Conservation (phyloP, 2,888 invertebrate genomes). For the Aquatica leii region DNA sequence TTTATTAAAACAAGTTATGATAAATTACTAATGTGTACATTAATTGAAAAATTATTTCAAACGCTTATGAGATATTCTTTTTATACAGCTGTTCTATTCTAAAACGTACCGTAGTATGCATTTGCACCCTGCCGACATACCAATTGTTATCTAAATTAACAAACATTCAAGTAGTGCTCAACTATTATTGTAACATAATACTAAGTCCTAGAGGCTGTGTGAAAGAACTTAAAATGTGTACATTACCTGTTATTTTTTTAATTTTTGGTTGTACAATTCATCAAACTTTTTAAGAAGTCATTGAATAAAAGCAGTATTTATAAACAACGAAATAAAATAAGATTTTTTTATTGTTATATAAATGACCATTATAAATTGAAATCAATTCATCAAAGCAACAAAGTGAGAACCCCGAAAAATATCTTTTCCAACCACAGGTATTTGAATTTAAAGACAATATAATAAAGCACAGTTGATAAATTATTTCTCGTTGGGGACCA, state of each 20-base stretch:
- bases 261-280: constrained; percentile 24
- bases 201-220: constrained; percentile 23
- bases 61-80: not conserved
- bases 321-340: constrained; percentile 7
- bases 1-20: too few species aligned
- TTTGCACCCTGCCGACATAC: constrained; percentile 36
- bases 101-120: constrained; percentile 21
- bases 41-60: too few species aligned
- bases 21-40: too few species aligned
- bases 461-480: constrained; percentile 31
- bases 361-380: constrained; percentile 29
- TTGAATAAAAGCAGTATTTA: too few species aligned
- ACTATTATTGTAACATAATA: constrained; percentile 29
- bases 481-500: constrained; percentile 32
- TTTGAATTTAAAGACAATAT: constrained; percentile 34
- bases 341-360: too few species aligned
- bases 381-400: constrained; percentile 24
- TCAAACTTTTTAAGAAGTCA: constrained; percentile 21
- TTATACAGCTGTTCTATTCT: constrained; percentile 24
- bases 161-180: constrained; percentile 35
- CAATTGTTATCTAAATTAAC: constrained; percentile 44
- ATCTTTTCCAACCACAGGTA: constrained; percentile 24
- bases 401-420: constrained; percentile 18
- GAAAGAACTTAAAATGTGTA: constrained; percentile 13
- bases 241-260: constrained; percentile 10